Percentiles rank a stretch among this genome's conserved stretches.
phyloP scores from a whole-genome alignment of 2,888 invertebrate species.

The Synergus laeviventris region DNA sequence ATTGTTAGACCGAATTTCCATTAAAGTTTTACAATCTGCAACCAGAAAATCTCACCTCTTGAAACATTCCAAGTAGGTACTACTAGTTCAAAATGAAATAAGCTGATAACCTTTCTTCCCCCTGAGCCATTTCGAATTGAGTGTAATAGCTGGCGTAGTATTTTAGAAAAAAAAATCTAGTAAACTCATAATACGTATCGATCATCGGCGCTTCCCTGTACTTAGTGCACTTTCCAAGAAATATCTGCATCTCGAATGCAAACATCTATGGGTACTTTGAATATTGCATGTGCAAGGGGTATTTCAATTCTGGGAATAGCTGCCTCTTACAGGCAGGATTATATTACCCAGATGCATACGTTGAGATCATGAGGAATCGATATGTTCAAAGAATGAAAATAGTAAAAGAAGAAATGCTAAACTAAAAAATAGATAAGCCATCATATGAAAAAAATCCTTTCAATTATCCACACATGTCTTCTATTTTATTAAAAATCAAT shows the following conservation, averaged over 20 bases:
- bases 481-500: neutral
- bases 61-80: neutral
- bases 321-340: slow-evolving; percentile 32
- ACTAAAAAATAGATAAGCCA: neutral
- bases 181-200: slow-evolving; percentile 47
- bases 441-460: neutral
- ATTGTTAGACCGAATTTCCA: too few relatives aligned
- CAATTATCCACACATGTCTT: too few relatives aligned
- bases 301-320: slow-evolving; percentile 57
- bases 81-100: neutral
- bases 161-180: slow-evolving; percentile 49
- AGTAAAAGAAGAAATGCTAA: neutral
- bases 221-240: slow-evolving; percentile 41
- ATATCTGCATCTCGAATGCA: slow-evolving; percentile 46
- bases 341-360: slow-evolving; percentile 37
- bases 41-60: neutral
- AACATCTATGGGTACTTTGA: slow-evolving; percentile 58
- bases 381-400: slow-evolving; percentile 38
- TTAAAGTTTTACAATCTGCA: neutral
- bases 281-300: slow-evolving; percentile 64
- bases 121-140: neutral
- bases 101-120: slow-evolving; percentile 3
- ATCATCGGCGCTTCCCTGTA: slow-evolving; percentile 45
- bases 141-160: neutral
- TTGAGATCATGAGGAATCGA: slow-evolving; percentile 37